Conservation (phyloP, 2,888 invertebrate genomes). For the Teleiodes luculella region DNA sequence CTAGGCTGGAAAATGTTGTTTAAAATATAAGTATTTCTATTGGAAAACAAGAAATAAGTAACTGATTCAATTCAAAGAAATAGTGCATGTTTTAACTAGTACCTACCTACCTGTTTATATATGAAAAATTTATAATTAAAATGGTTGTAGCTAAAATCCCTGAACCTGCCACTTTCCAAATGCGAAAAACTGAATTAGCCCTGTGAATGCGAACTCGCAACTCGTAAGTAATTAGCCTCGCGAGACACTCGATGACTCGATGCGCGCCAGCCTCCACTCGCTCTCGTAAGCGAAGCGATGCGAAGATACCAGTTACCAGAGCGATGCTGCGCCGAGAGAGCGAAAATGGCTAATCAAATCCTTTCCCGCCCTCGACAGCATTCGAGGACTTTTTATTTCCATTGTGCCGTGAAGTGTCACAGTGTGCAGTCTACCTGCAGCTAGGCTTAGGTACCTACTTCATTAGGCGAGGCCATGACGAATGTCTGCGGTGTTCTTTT, state of each 20-base stretch:
- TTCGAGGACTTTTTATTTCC: constrained; percentile 71
- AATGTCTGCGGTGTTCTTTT: not conserved
- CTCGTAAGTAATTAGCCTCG: constrained; percentile 78
- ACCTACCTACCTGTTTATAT: not conserved
- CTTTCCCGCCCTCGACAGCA: constrained; percentile 66
- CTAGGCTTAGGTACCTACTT: constrained; percentile 3
- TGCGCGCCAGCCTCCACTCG: constrained; percentile 51
- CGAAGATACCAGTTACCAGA: constrained; percentile 73
- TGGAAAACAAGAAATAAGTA: not conserved
- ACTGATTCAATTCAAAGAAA: not conserved
- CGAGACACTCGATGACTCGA: constrained; percentile 76
- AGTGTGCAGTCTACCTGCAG: constrained; percentile 27
- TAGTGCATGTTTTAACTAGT: not conserved
- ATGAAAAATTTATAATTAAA: not conserved
- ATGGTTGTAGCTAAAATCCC: not conserved
- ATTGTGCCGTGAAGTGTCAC: constrained; percentile 72
- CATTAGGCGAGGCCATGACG: constrained; percentile 1
- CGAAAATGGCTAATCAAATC: constrained; percentile 78
- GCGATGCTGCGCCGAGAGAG: constrained; percentile 60
- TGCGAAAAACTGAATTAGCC: constrained; percentile 73
- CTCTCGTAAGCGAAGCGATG: constrained; percentile 71
- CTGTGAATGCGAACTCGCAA: constrained; percentile 75
- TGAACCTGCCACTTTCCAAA: constrained; percentile 56
- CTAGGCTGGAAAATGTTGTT: too few relatives aligned
- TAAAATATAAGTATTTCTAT: too few relatives aligned